A percentile compares a stretch with the other conserved stretches of the same genome.
These are phyloP conservation scores for Rhipidura dahli DNA, from an alignment of 2,113 vertebrate species.

Conservation along the genomic window DNA sequence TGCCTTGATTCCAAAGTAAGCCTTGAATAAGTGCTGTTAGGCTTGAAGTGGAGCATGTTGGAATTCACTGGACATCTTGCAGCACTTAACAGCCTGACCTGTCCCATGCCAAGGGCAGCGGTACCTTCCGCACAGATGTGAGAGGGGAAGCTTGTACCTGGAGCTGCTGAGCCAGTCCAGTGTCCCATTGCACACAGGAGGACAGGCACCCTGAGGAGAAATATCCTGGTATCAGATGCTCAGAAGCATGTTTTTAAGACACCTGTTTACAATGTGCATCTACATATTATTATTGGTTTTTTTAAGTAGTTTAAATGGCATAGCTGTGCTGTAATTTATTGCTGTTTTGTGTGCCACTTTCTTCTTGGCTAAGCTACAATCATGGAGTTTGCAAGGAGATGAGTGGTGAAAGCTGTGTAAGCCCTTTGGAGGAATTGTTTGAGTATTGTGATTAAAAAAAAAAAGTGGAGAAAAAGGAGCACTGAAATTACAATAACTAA, in stretches of 20 bases:
- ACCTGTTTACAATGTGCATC: constrained; percentile 5
- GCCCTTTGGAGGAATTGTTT: not conserved
- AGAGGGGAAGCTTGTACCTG: not conserved
- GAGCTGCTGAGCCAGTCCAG: not conserved
- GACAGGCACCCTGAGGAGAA: not conserved
- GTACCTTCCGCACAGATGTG: not conserved
- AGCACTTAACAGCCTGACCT: not conserved
- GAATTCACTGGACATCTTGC: not conserved
- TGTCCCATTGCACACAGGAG: not conserved
- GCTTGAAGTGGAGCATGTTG: not conserved
- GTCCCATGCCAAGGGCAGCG: rapidly evolving
- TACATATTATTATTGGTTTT: not conserved
- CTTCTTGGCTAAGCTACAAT: constrained; percentile 15
- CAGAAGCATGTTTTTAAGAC: constrained; percentile 41
- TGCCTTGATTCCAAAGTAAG: constrained; percentile 46
- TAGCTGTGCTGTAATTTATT: constrained; percentile 47
- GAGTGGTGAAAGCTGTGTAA: not conserved
- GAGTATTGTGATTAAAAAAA: not conserved
- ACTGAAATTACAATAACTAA: not conserved
- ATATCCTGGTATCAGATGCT: not conserved
- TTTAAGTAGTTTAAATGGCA: not conserved
- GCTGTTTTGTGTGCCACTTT: not conserved
- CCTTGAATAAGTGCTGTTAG: not conserved
- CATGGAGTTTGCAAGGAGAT: not conserved
- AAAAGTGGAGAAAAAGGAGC: not conserved